Percentiles rank a stretch among this genome's conserved stretches.
Conservation (phyloP, 1,140 invertebrate genomes). For the Aphelenchoides fujianensis region DNA sequence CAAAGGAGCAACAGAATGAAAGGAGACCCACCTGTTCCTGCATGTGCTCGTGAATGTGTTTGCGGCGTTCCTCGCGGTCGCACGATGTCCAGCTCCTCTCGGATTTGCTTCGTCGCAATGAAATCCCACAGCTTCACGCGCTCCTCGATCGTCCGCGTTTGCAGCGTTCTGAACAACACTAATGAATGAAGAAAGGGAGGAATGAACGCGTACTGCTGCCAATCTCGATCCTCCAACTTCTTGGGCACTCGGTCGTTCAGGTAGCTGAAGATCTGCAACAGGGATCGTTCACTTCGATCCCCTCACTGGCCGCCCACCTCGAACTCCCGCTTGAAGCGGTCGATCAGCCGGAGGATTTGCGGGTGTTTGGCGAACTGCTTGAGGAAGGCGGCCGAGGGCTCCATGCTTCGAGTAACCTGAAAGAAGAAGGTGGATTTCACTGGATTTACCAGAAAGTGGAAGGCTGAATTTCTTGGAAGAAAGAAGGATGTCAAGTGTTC, state of each 20-base stretch:
- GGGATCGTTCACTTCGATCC: background rate
- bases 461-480: too few species aligned
- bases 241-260: slow-evolving; percentile 13
- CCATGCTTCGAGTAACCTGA: background rate
- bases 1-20: background rate
- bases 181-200: too few species aligned
- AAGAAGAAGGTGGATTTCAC: background rate
- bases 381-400: background rate
- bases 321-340: slow-evolving; percentile 7
- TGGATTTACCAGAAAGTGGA: too few species aligned
- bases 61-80: background rate
- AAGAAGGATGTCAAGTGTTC: too few species aligned
- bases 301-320: background rate
- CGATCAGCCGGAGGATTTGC: background rate
- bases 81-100: background rate
- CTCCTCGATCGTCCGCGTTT: background rate
- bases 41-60: background rate
- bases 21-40: slow-evolving; percentile 7
- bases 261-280: slow-evolving; percentile 14
- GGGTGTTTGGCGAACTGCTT: background rate
- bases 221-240: background rate
- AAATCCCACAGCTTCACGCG: slow-evolving; percentile 6
- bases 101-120: slow-evolving; percentile 7
- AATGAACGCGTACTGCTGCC: slow-evolving; percentile 8
- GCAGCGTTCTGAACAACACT: slow-evolving; percentile 13